Evolutionary conservation across 2,797 vertebrate genomes (phyloP).

Genomic region (Rhinogobio ventralis): DNA sequence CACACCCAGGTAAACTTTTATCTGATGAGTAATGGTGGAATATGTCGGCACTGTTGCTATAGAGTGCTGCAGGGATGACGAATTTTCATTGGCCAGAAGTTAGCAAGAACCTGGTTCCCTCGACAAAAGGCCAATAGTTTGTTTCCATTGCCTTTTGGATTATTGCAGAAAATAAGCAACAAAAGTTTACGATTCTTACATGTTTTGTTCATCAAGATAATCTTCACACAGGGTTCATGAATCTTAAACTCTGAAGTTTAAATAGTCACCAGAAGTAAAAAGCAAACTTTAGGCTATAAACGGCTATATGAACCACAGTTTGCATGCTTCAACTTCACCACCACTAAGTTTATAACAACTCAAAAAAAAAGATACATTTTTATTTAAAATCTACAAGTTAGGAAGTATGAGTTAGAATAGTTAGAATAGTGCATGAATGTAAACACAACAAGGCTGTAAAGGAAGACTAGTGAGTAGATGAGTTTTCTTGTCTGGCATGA

Average conservation of each 20-base stretch:
- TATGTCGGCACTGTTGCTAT: not conserved
- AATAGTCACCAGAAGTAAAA: not conserved
- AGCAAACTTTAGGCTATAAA: not conserved
- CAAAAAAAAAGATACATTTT: not conserved
- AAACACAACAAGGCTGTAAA: not conserved
- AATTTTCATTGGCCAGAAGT: not conserved
- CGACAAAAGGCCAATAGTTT: not conserved
- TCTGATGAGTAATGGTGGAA: slow-evolving; percentile 4
- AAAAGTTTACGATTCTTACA: not conserved
- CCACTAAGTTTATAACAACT: not conserved
- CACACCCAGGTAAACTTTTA: slow-evolving; percentile 85
- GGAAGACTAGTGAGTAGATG: not conserved
- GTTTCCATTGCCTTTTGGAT: too few relatives aligned
- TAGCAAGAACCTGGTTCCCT: not conserved
- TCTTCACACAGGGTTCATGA: not conserved
- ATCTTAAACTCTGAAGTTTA: not conserved
- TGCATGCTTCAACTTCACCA: not conserved
- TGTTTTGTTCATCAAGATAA: not conserved
- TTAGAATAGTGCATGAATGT: too few relatives aligned
- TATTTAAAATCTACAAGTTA: not conserved
- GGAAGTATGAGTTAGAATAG: not conserved
- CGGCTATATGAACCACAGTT: not conserved
- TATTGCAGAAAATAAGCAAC: not conserved
- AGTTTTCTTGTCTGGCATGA: too few relatives aligned
- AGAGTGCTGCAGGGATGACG: not conserved